Conservation (phyloP, 1,140 invertebrate species). For the Dolichoris vasculosae region DNA sequence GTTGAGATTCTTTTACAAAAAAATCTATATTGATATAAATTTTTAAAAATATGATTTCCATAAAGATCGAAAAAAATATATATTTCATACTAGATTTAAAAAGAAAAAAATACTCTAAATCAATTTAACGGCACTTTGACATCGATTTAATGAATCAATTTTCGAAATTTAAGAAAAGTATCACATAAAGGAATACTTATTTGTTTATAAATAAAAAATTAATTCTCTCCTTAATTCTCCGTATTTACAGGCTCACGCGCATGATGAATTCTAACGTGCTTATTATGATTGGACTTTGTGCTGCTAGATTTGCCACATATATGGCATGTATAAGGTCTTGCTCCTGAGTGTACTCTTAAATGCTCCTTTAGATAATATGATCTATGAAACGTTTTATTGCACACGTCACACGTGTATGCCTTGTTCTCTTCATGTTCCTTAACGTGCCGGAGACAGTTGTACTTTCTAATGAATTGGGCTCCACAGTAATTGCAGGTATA, state of each 20-base stretch:
- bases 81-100: not conserved
- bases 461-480: conserved; percentile 93
- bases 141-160: not conserved
- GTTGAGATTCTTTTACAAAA: not conserved
- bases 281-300: conserved; percentile 92
- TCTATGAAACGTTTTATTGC: conserved; percentile 89
- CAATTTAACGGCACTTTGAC: conserved; percentile 28
- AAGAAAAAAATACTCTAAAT: not conserved
- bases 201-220: conserved; percentile 23
- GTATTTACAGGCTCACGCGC: conserved; percentile 88
- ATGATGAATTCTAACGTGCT: conserved; percentile 91
- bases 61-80: not conserved
- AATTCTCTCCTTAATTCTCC: conserved; percentile 78
- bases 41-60: not conserved
- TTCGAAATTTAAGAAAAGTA: not conserved
- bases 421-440: conserved; percentile 93
- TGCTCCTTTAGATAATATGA: conserved; percentile 92
- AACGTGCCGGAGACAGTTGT: conserved; percentile 92
- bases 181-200: conserved; percentile 9
- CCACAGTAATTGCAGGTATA: conserved; percentile 96
- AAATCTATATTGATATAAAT: not conserved
- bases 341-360: conserved; percentile 87
- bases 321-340: conserved; percentile 88
- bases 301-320: conserved; percentile 90
- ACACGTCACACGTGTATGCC: conserved; percentile 90